Evolutionary conservation across 2,888 invertebrate genomes (phyloP), one percentile per base, ranked within the genome.

Genomic region (Ectropis crepuscularia): DNA sequence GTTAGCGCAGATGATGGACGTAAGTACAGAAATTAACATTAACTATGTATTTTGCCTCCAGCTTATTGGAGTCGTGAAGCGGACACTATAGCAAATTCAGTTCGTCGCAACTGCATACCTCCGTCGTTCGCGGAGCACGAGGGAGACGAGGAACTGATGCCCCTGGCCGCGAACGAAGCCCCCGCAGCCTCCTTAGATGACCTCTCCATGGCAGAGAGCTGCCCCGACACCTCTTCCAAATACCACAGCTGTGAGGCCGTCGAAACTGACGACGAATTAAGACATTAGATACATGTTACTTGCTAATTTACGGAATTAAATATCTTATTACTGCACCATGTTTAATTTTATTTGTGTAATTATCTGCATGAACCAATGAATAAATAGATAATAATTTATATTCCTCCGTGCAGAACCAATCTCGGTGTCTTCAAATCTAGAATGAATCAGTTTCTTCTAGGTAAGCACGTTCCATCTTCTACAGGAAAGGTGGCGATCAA

Each of bases 201-300:
- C 73, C 85, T 95, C 11, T 95, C 95, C 0, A 93, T 94, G 6
- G 95, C 95, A 0, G 96, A 96, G 77, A 95, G 95, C 76, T 96
- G 95, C 92, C 91, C 95, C 16, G 96, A 96, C 74, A 95, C 95
- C 0, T 96, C 95, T 62, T 96, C 96, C 43, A 96, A 96, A 77
- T 96, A 96, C 80, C 96, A 96, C 79, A 96, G 96, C 79, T 96
- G 96, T 74, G 96, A 96, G 85, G 94, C 96, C 10, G 95, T 96
- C 0, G 96, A 96, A 71, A 94, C 94, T 63, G 94, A 94, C 70
- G 93, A 93, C 62, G 93, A 93, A 72, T 74, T 92, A 6, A 79
- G 83, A 62, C 89, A 91, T 78, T 91, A 80, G 68, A 68, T 47
- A 47, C 11, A n/a, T 11, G 11, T 45, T 28, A 28, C 16, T 28